Evolutionary conservation across 2,797 vertebrate species (phyloP), one percentile per base, ranked within the genome.

Genomic region (Liasis olivaceus): DNA sequence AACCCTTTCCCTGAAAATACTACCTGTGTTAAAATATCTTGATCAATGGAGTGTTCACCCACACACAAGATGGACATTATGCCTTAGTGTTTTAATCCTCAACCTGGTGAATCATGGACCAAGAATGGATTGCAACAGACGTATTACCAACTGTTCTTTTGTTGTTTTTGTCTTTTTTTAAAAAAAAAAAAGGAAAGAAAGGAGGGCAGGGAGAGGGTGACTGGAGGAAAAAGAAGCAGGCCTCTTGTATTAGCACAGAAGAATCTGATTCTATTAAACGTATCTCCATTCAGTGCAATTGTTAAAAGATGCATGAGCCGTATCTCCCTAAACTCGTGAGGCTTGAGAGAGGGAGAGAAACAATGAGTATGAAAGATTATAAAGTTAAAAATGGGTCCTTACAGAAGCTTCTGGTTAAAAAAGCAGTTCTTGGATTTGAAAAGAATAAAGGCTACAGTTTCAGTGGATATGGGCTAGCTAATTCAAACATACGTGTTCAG

Each of bases 1-100:
- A 72, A 36, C 0, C 51, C 87, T 58, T 22, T 54, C 26, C 36
- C 90, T 26, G 17, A 11, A 69, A 47, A 0, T 1, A 42, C 62
- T 20, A 69, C 36, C 6, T 1, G 58, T 42, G 66, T 72, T 72
- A 36, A 36, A 72, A 7, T 72, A 36, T 31, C 31, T 72, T 36
- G 36, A 24, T 47, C 36, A 24, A 81, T 2, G 36, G 72, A 77
- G 17, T 77, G 36, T 51, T 0, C 1, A 14, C 26, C 0, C 5
- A 54, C 6, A 2, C 0, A 31, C 47, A 85, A 85, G 85, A 2
- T 5, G 0, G 8, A 5, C 22, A 17, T 12, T 56, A 31, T 17
- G 4, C 7, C 24, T 81, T 24, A 3, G 36, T 69, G 60, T 22
- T 36, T 63, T 81, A 9, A 15, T 28, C 42, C 62, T 26, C 47